Percentiles rank a stretch among this genome's conserved stretches.
Evolutionary conservation across 2,888 invertebrate genomes (phyloP).

Genomic region (Cataglyphis rosenhaueri): DNA sequence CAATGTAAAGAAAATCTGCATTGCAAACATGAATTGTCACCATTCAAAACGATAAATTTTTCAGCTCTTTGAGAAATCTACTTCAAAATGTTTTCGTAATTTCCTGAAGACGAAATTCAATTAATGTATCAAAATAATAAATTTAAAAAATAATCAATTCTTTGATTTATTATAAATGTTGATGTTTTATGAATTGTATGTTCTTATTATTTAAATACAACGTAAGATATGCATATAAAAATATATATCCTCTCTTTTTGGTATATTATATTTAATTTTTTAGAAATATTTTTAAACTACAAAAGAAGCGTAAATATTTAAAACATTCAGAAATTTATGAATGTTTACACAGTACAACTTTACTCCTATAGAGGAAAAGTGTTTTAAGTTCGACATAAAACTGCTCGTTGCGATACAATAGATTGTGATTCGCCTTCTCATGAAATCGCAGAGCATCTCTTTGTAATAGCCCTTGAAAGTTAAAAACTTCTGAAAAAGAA

Average conservation of each 20-base stretch:
- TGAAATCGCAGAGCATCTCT: constrained; percentile 17
- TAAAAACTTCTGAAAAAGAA: background rate
- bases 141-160: background rate
- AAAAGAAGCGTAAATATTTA: background rate
- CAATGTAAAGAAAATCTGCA: constrained; percentile 32
- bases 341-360: background rate
- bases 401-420: background rate
- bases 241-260: background rate
- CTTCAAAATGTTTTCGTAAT: background rate
- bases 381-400: constrained; percentile 9
- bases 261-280: background rate
- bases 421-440: background rate
- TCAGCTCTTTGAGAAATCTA: background rate
- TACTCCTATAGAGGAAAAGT: background rate
- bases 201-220: background rate
- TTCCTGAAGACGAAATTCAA: background rate
- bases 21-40: constrained; percentile 14
- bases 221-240: background rate
- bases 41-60: background rate
- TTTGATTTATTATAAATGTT: background rate
- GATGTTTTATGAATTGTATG: background rate
- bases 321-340: background rate
- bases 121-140: constrained; percentile 12
- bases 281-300: background rate
- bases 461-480: constrained; percentile 26